Base-by-base conservation (phyloP, 2,888 invertebrate genomes). In the Troides helena region DNA sequence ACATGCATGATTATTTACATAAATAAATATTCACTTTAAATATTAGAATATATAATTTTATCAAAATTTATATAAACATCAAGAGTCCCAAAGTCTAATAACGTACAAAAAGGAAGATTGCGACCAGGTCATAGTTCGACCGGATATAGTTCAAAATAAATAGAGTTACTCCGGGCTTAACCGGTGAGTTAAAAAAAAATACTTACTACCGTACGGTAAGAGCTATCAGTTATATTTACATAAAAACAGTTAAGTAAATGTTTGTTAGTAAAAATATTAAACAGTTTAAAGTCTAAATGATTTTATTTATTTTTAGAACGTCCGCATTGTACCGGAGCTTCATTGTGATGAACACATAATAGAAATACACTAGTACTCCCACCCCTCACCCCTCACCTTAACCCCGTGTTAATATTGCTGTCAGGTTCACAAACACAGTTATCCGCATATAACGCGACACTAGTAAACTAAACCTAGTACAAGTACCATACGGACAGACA, bases 191-290 rank as follows among this genome's bases (percentile, higher is more conserved):
- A 71, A 74, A 74, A 74, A 77, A 69, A 71, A 74, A 74, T 73
- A 77, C 75, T 76, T 80, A 81, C 78, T 79, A 80, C 80, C 77
- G 76, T 74, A 68, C 76, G 73, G 77, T 83, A 82, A 81, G 18
- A 12, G 46, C 18, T 62, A 74, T 78, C 74, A 70, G 80, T 74
- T 56, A 79, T 88, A 88, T 87, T 85, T 88, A 87, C 87, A 87
- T 87, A 88, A 79, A 67, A 50, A 80, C 78, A 75, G 74, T 77
- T 81, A 77, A 78, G 46, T 65, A 53, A 64, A 65, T 57, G 61
- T 69, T 58, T 69, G 70, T 71, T 70, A 73, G 57, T 70, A 72
- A 72, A 71, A 73, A 73, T 67, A 70, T 69, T 66, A 69, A 71
- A 61, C 69, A 72, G 68, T 71, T 62, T 39, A 39, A 39, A 30